Evolutionary conservation across 2,113 vertebrate species (phyloP).

Genomic region (Anguilla rostrata): DNA sequence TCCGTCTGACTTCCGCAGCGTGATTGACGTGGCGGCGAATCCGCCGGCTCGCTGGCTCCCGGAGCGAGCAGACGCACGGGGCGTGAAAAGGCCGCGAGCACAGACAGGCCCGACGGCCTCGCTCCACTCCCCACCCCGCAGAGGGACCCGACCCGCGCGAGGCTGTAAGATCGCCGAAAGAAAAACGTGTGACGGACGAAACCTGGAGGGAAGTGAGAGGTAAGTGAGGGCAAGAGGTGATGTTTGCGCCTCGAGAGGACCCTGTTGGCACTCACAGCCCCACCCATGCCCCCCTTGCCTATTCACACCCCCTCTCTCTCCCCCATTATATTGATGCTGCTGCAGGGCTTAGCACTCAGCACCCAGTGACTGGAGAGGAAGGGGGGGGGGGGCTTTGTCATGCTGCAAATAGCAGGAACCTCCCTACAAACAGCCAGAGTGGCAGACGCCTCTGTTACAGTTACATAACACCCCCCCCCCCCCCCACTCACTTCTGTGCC

Average conservation of each 20-base stretch:
- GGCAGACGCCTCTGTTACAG: slow-evolving; percentile 7
- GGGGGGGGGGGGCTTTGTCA: neutral
- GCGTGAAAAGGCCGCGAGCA: neutral
- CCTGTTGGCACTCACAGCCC: neutral
- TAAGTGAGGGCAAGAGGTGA: neutral
- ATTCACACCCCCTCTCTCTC: neutral
- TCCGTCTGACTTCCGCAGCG: neutral
- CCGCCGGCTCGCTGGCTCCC: neutral
- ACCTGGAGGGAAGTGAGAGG: neutral
- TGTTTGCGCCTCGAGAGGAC: neutral
- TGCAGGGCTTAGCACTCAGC: neutral
- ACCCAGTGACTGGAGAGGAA: neutral
- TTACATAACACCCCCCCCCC: slow-evolving; percentile 18
- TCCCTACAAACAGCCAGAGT: neutral
- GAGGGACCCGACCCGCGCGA: neutral
- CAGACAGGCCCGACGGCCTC: neutral
- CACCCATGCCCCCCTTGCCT: neutral
- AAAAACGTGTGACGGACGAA: neutral
- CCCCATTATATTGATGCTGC: neutral
- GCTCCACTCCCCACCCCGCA: neutral
- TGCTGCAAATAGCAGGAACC: neutral
- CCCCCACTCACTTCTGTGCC: slow-evolving; percentile 14
- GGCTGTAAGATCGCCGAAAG: neutral
- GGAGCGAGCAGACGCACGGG: neutral
- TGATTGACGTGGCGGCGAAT: neutral